Evolutionary conservation across 2,113 vertebrate genomes (phyloP).

Genomic region (Cyprinodon variegatus): DNA sequence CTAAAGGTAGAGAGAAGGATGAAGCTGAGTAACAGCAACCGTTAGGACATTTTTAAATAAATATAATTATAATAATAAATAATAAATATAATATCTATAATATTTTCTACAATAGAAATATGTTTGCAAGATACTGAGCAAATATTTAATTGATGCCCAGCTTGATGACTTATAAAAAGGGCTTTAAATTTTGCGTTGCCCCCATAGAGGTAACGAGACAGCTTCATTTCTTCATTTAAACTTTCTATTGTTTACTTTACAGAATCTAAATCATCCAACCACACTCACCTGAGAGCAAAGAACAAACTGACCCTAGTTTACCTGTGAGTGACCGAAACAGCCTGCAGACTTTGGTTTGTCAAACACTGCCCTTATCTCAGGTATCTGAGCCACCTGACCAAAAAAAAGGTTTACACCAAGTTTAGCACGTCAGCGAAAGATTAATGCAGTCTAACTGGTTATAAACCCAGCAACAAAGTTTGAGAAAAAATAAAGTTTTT

Average conservation of each 20-base stretch:
- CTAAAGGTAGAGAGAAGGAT: not conserved
- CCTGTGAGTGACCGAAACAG: constrained; percentile 41
- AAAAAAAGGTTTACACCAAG: constrained; percentile 8
- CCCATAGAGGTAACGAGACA: not conserved
- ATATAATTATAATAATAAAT: too few species aligned
- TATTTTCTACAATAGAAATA: too few species aligned
- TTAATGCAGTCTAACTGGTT: constrained; percentile 40
- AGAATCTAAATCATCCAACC: not conserved
- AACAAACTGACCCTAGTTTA: constrained; percentile 49
- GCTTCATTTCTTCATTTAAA: not conserved
- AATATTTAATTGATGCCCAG: too few species aligned
- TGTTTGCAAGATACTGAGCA: too few species aligned
- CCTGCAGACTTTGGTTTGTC: constrained; percentile 63
- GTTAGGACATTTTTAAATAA: not conserved
- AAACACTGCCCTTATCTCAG: constrained; percentile 71
- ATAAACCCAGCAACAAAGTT: constrained; percentile 1
- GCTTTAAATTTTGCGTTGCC: too few species aligned
- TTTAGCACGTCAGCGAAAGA: constrained; percentile 22
- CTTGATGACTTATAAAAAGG: too few species aligned
- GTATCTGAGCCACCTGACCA: constrained; percentile 22
- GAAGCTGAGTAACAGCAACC: not conserved
- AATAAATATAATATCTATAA: too few species aligned
- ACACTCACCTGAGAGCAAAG: constrained; percentile 20
- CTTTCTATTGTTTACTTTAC: not conserved
- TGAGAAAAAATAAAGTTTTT: not conserved